Conservation (phyloP, 2,797 vertebrate species). For the Centropyge bicolor region DNA sequence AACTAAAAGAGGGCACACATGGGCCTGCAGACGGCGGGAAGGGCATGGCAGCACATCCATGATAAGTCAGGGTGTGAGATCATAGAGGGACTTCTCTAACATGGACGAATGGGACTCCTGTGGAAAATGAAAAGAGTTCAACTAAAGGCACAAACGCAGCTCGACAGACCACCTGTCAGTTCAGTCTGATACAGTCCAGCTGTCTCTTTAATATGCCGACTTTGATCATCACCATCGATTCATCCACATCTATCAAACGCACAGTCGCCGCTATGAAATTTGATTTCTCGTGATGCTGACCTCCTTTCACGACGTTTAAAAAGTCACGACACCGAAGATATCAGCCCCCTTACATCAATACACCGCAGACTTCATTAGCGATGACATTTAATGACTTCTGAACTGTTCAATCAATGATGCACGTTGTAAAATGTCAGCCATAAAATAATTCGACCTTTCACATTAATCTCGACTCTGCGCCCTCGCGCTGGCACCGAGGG, state of each 20-base stretch:
- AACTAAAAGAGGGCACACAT: not conserved
- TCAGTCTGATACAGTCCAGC: not conserved
- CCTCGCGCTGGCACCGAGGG: not conserved
- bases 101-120: not conserved
- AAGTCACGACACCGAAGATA: slow-evolving; percentile 26
- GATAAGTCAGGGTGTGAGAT: slow-evolving; percentile 2
- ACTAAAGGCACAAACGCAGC: not conserved
- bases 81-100: not conserved
- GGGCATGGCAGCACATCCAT: not conserved
- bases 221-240: not conserved
- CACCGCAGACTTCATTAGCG: slow-evolving; percentile 55
- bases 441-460: slow-evolving; percentile 70
- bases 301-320: slow-evolving; percentile 31
- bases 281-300: slow-evolving; percentile 17
- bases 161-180: not conserved
- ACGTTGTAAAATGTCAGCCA: slow-evolving; percentile 69
- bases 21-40: too few relatives aligned
- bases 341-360: slow-evolving; percentile 27
- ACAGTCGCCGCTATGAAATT: not conserved
- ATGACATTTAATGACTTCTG: slow-evolving; percentile 73
- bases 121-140: not conserved
- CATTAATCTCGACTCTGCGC: slow-evolving; percentile 35
- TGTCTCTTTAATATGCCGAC: not conserved
- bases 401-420: slow-evolving; percentile 56
- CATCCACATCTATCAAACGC: not conserved